A percentile compares a stretch with the other conserved stretches of the same genome.
Conservation (phyloP, 2,888 invertebrate species). For the Apamea monoglypha region DNA sequence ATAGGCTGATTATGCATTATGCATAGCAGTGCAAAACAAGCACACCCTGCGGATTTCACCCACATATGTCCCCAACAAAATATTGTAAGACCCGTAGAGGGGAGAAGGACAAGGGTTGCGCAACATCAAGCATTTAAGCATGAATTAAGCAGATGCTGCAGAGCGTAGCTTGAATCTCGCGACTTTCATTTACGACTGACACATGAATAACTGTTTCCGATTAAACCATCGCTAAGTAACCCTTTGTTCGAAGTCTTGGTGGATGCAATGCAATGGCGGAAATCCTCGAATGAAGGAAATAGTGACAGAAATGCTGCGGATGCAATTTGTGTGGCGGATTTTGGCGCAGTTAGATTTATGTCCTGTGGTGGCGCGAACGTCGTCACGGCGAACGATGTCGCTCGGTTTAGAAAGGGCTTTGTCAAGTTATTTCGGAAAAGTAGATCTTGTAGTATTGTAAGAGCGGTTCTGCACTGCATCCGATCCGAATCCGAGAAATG, state of each 20-base stretch:
- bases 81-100: background rate
- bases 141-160: slow-evolving; percentile 16
- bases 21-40: background rate
- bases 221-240: slow-evolving; percentile 33
- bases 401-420: background rate
- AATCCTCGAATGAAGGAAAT: slow-evolving; percentile 27
- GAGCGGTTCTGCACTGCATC: too few relatives aligned
- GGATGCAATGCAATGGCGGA: slow-evolving; percentile 28
- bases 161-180: slow-evolving; percentile 5
- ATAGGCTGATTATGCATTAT: too few relatives aligned
- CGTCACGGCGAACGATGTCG: background rate
- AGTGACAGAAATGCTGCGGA: slow-evolving; percentile 2
- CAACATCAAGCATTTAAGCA: slow-evolving; percentile 24
- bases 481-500: too few relatives aligned
- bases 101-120: background rate
- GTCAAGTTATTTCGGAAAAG: background rate
- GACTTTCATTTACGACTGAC: slow-evolving; percentile 17
- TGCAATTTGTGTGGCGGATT: slow-evolving; percentile 12
- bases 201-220: slow-evolving; percentile 28
- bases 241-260: slow-evolving; percentile 38
- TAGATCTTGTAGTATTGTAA: background rate
- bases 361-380: slow-evolving; percentile 17
- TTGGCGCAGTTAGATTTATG: slow-evolving; percentile 30
- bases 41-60: background rate
- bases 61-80: background rate